A percentile compares a stretch with the other conserved stretches of the same genome.
Evolutionary conservation across 2,888 invertebrate species (phyloP).

Genomic region (Spilosoma lubricipeda): DNA sequence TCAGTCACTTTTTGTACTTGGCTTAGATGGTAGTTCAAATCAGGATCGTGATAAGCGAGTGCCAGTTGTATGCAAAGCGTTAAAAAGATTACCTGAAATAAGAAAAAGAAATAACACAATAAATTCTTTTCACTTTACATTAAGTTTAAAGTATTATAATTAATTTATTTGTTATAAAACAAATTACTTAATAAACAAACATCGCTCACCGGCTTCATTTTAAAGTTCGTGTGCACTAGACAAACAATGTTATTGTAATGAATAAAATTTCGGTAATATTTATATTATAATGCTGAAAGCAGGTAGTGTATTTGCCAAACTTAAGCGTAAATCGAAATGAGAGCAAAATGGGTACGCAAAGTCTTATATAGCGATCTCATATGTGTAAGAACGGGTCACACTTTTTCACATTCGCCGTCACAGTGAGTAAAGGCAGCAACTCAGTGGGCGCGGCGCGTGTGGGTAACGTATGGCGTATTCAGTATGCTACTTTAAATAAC

Average conservation of each 20-base stretch:
- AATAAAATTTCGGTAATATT: conserved; percentile 40
- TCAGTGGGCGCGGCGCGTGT: conserved; percentile 77
- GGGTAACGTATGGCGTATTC: conserved; percentile 49
- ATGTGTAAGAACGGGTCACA: conserved; percentile 85
- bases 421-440: conserved; percentile 41
- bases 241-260: conserved; percentile 47
- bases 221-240: conserved; percentile 48
- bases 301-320: conserved; percentile 79
- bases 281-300: conserved; percentile 54
- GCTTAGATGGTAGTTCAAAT: conserved; percentile 79
- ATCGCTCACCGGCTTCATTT: conserved; percentile 74
- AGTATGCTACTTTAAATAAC: conserved; percentile 32
- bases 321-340: conserved; percentile 83
- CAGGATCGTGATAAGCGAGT: conserved; percentile 80
- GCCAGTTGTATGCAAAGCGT: conserved; percentile 63
- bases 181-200: conserved; percentile 19
- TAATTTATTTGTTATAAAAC: not conserved
- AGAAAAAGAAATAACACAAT: conserved; percentile 48
- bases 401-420: conserved; percentile 83
- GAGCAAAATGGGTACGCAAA: conserved; percentile 82
- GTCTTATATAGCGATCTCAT: conserved; percentile 84
- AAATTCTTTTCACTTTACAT: not conserved
- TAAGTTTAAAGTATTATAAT: not conserved
- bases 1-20: conserved; percentile 73
- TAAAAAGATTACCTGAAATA: conserved; percentile 70